These are phyloP conservation scores for Apogon talboti DNA, from an alignment of 2,797 vertebrate genomes.

Conservation along the genomic window DNA sequence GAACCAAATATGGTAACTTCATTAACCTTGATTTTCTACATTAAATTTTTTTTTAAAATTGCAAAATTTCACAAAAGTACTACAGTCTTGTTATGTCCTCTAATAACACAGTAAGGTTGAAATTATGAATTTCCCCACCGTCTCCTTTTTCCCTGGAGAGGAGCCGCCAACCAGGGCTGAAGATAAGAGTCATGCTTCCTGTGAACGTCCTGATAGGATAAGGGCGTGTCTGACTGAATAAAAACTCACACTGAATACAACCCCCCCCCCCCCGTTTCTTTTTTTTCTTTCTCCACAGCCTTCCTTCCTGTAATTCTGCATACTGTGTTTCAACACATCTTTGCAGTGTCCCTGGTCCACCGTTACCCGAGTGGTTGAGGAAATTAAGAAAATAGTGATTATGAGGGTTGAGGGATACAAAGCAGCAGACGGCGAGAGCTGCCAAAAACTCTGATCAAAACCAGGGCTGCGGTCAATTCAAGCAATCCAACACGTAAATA, in stretches of 20 bases:
- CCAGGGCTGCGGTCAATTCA: slow-evolving; percentile 44
- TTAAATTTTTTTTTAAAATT: too few relatives aligned
- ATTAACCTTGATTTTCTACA: too few relatives aligned
- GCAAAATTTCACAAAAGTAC: too few relatives aligned
- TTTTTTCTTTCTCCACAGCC: not conserved
- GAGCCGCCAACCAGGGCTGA: slow-evolving; percentile 23
- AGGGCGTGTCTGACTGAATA: slow-evolving; percentile 8
- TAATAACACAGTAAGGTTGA: too few relatives aligned
- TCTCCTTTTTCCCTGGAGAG: slow-evolving; percentile 41
- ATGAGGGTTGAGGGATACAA: slow-evolving; percentile 39
- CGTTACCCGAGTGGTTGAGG: slow-evolving; percentile 15
- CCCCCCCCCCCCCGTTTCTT: too few relatives aligned
- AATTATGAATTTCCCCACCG: too few relatives aligned
- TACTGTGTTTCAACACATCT: slow-evolving; percentile 31
- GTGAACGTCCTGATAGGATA: slow-evolving; percentile 18
- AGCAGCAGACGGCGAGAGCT: slow-evolving; percentile 35
- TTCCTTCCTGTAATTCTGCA: slow-evolving; percentile 4
- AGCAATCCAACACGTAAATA: slow-evolving; percentile 38
- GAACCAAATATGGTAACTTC: too few relatives aligned
- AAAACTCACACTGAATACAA: not conserved
- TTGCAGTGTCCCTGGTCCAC: slow-evolving; percentile 6
- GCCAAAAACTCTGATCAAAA: slow-evolving; percentile 52
- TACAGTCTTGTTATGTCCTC: too few relatives aligned
- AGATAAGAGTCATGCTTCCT: slow-evolving; percentile 44
- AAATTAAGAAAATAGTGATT: slow-evolving; percentile 50